Base-by-base conservation (phyloP, 2,113 vertebrate species). In the Mellivora capensis region DNA sequence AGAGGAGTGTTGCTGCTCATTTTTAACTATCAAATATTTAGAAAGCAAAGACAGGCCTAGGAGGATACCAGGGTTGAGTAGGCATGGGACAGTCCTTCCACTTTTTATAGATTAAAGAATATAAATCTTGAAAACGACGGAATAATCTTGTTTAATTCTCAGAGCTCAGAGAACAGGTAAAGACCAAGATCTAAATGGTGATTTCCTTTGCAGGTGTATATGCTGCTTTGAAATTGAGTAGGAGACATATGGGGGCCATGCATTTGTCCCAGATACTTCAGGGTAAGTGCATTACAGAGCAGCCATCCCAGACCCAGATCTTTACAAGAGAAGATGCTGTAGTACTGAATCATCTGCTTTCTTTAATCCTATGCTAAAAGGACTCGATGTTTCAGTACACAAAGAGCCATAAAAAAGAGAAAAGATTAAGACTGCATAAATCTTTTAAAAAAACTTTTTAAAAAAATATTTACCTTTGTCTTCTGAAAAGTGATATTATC, bases 21-120 rank as follows among this genome's bases (percentile, higher is more conserved):
- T 64, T 64, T 86, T 44, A 93, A 67, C 17, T 39, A n/a, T 13
- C 21, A 3, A 17, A 7, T 18, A 2, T 59, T 37, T 17, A 37
- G 11, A 86, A 89, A 87, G 1, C n/a, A 54, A 37, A 83, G 29
- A 57, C 81, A 25, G 47, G 11, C 25, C 18, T 27, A 10, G 37
- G 11, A 29, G 4, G 13, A 29, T 5, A 4, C 1, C 6, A 49
- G 20, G 3, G 21, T 9, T 42, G 59, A 86, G 10, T 17, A 18
- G 14, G 6, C 29, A 42, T 10, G 13, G 21, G 2, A 0, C 23
- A 29, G 21, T 7, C 9, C 21, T 49, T 62, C 8, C 1, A 10
- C 3, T 69, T 74, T 79, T 74, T 76, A 8, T 54, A 64, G 20
- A 88, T 80, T 69, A 85, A 91, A 12, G 8, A 81, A 44, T 52